phyloP scores from a whole-genome alignment of 2,113 vertebrate genomes.

The Hassar affinis region DNA sequence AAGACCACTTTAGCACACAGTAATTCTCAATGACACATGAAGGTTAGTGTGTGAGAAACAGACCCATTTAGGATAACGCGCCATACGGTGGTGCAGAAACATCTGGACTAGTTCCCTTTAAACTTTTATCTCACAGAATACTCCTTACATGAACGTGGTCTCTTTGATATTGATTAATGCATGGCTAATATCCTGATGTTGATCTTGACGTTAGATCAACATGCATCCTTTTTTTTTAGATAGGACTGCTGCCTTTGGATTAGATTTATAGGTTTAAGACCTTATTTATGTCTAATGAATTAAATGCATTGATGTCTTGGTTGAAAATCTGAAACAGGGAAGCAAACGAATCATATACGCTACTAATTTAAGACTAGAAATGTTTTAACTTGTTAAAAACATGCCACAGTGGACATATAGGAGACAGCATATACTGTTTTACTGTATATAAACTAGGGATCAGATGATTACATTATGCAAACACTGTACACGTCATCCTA shows the following conservation, averaged over 20 bases:
- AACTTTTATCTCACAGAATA: neutral
- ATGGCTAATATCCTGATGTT: neutral
- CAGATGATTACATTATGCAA: neutral
- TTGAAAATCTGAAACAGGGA: neutral
- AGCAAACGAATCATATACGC: neutral
- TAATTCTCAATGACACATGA: conserved; percentile 36
- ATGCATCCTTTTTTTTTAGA: neutral
- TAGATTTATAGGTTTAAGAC: neutral
- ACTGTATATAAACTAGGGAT: neutral
- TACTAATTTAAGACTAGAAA: neutral
- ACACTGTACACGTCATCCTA: neutral
- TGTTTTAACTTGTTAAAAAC: neutral
- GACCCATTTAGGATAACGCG: neutral
- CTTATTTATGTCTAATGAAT: neutral
- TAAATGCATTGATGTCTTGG: neutral
- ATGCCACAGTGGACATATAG: neutral
- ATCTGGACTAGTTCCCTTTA: neutral
- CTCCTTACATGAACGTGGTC: neutral
- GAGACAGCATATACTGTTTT: neutral
- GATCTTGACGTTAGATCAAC: neutral
- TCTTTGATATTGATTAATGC: neutral
- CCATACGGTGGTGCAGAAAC: neutral
- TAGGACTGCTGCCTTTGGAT: neutral
- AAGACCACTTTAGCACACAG: conserved; percentile 13
- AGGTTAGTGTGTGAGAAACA: conserved; percentile 23